Evolutionary conservation across 2,113 vertebrate genomes (phyloP).

Genomic region (Sebastes fasciatus): DNA sequence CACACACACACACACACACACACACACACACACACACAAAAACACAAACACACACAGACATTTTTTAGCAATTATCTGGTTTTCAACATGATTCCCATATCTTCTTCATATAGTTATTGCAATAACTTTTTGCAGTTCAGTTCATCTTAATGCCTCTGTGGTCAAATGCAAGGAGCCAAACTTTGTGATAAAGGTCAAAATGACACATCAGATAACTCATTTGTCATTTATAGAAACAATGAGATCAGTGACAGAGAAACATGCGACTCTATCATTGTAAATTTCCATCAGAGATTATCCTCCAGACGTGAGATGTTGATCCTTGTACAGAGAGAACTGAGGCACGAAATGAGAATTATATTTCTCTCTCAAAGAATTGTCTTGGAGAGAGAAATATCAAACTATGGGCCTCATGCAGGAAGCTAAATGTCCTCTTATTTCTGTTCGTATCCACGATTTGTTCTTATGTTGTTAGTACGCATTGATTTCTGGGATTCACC

Average conservation of each 20-base stretch:
- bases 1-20: slow-evolving; percentile 14
- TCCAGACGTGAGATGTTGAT: neutral
- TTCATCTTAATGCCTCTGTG: neutral
- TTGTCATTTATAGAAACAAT: neutral
- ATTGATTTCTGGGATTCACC: too few relatives aligned
- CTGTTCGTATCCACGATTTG: too few relatives aligned
- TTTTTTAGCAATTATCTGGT: slow-evolving; percentile 12
- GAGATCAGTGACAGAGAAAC: neutral
- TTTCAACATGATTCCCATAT: neutral
- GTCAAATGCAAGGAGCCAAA: neutral
- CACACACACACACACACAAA: slow-evolving; percentile 27
- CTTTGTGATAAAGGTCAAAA: neutral
- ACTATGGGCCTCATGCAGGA: neutral
- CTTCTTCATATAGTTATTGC: neutral
- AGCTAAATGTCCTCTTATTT: too few relatives aligned
- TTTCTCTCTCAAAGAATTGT: neutral
- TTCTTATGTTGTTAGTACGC: too few relatives aligned
- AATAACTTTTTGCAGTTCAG: neutral
- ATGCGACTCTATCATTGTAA: neutral
- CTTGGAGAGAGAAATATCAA: neutral
- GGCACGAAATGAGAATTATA: neutral
- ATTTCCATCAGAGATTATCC: neutral
- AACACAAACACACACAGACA: slow-evolving; percentile 24
- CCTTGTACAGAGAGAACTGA: neutral
- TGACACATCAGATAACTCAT: neutral